Base-by-base conservation (phyloP, 2,797 vertebrate species). In the Erpetoichthys calabaricus region DNA sequence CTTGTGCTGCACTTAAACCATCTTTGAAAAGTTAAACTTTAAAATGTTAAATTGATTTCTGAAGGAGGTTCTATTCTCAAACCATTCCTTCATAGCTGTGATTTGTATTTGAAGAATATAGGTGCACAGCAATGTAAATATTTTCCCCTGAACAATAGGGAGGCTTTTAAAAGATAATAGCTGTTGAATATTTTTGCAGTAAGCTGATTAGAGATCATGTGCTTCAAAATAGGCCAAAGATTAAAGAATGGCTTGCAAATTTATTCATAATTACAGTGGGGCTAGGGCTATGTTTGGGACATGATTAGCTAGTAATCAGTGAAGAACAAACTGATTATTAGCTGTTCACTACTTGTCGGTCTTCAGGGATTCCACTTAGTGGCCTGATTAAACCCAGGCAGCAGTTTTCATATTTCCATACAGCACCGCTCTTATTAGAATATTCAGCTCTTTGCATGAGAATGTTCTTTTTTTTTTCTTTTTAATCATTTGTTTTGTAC, bases 301-400 rank as follows among this genome's bases (percentile, higher is more conserved):
- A 77, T 91, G 89, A 94, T 92, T 93, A 89, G 84, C 77, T 80
- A 63, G 79, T 90, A 92, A 94, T 95, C 91, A 93, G 83, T 73
- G 79, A 85, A 86, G 86, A 87, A 86, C 82, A 86, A 91, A 89
- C 89, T 90, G 88, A 90, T 92, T 89, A 92, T 93, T 87, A 91
- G 82, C 82, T 81, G 78, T 79, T 85, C 80, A 76, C 64, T 82
- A 85, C 80, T 86, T 81, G 69, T 78, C 77, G 72, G 80, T 86
- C 87, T 88, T 81, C 67, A 65, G 87, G 81, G 85, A 86, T 82
- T 87, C 77, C 71, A 76, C 71, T 80, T 72, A 72, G 77, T 82
- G 69, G 63, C 71, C 80, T 92, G 90, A 94, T 91, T 91, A 90
- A 82, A 80, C 76, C 65, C 70, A 72, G 74, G 68, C 69, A 73